Evolutionary conservation across 35 echinoderm and acorn worm species (phyloP).

Genomic region (Anneissia japonica): DNA sequence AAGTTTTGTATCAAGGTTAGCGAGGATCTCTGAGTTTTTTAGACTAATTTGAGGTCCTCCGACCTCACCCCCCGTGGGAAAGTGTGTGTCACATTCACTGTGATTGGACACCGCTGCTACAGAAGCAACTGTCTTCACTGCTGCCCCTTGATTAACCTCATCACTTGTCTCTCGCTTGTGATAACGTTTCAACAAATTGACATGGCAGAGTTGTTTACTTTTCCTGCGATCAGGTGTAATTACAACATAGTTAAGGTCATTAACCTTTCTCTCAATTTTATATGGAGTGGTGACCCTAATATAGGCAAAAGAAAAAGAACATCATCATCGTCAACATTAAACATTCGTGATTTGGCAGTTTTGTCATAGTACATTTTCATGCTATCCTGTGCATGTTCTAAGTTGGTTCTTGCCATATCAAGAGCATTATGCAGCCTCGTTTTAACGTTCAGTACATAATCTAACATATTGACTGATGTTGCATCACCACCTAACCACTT

Average conservation of each 20-base stretch:
- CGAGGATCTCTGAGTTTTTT: no score
- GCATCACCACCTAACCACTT: constrained; percentile 6
- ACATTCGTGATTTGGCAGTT: neutral
- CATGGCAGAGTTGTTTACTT: neutral
- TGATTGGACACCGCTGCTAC: no score
- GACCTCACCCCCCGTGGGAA: no score
- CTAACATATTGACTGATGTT: constrained; percentile 4
- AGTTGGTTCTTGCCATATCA: constrained; percentile 20
- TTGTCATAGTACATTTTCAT: constrained; percentile 43
- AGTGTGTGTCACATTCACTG: no score
- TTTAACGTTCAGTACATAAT: constrained; percentile 40
- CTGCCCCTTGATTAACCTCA: no score
- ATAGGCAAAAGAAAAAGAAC: constrained; percentile 24
- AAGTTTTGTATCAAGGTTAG: no score
- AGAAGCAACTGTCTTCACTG: no score
- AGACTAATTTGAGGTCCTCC: no score
- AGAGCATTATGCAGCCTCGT: constrained; percentile 10
- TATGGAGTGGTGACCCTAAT: constrained; percentile 9
- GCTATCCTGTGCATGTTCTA: neutral
- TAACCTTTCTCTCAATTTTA: neutral
- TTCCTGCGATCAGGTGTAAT: neutral
- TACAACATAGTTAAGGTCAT: neutral
- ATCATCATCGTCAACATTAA: constrained; percentile 18
- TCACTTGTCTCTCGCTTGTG: no score
- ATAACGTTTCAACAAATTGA: constrained; percentile 1